Evolutionary conservation across 30 jellyfish, hydroid and myxozoan genomes (phyloP).

Genomic region (Chrysaora quinquecirrha): DNA sequence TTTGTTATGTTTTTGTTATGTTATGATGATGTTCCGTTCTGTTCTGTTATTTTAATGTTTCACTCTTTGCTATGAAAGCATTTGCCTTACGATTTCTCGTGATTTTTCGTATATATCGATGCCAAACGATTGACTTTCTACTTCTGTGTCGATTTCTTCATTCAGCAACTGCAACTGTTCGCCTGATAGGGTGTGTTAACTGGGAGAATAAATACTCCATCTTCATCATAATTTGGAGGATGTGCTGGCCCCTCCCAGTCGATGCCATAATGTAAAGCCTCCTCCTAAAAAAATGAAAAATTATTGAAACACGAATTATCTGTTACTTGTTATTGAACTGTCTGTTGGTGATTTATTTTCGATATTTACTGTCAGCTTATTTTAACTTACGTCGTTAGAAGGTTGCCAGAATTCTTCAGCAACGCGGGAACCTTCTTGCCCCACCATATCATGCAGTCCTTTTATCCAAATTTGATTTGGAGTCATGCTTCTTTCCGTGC

Average conservation of each 20-base stretch:
- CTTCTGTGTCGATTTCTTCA: not conserved
- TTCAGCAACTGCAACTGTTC: not conserved
- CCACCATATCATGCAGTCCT: not conserved
- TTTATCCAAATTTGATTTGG: slow-evolving; percentile 19
- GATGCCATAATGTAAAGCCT: slow-evolving; percentile 13
- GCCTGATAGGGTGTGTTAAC: not conserved
- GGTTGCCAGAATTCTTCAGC: slow-evolving; percentile 21
- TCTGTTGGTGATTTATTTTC: not conserved
- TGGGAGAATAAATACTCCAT: not conserved
- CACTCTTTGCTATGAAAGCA: not conserved
- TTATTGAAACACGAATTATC: not conserved
- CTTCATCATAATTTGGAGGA: not conserved
- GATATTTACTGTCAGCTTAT: not conserved
- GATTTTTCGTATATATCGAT: slow-evolving; percentile 4
- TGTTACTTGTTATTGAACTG: not conserved
- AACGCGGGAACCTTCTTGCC: not conserved
- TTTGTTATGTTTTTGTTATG: not conserved
- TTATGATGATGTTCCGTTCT: not conserved
- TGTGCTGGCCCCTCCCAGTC: slow-evolving; percentile 17
- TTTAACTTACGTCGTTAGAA: not conserved
- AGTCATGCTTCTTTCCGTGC: slow-evolving; percentile 4
- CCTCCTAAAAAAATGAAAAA: not conserved
- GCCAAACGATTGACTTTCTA: slow-evolving; percentile 4
- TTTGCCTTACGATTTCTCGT: not conserved
- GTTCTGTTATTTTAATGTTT: not conserved